Percentiles rank a stretch among this genome's conserved stretches.
phyloP scores from a whole-genome alignment of 2,797 vertebrate species.

The Buphagus erythrorhynchus region DNA sequence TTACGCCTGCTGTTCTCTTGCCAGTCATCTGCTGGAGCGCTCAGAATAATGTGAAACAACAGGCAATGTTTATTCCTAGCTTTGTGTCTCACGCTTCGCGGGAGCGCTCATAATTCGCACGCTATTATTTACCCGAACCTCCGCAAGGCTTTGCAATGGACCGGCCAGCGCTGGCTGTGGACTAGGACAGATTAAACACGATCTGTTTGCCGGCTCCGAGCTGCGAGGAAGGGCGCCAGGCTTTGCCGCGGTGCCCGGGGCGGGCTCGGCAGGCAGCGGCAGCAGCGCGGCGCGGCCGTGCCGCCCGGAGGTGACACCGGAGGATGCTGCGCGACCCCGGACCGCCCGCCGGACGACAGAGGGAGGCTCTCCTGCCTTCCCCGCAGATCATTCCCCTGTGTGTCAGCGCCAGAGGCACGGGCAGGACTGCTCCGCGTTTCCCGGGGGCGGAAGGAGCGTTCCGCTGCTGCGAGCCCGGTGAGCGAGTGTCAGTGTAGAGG shows the following conservation, averaged over 20 bases:
- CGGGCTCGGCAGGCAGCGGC: too few species aligned
- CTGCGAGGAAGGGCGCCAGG: constrained; percentile 82
- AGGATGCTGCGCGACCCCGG: constrained; percentile 74
- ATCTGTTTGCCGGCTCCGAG: constrained; percentile 76
- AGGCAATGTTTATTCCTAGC: constrained; percentile 79
- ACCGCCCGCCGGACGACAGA: not conserved
- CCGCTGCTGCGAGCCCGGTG: constrained; percentile 16
- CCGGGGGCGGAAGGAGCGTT: constrained; percentile 35
- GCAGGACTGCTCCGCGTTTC: constrained; percentile 6
- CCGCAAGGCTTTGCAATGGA: constrained; percentile 60
- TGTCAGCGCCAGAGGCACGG: constrained; percentile 39
- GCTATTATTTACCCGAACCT: constrained; percentile 52
- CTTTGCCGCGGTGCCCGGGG: constrained; percentile 81
- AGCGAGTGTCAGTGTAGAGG: constrained; percentile 1
- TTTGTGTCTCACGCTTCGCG: constrained; percentile 50
- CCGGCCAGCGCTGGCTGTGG: constrained; percentile 46
- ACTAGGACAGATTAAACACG: constrained; percentile 69
- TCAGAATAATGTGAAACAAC: constrained; percentile 75
- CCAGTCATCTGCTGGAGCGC: constrained; percentile 73
- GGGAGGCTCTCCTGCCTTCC: not conserved
- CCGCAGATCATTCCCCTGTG: constrained; percentile 1
- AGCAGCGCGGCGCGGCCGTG: constrained; percentile 58
- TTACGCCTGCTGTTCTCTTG: constrained; percentile 69
- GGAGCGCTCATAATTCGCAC: constrained; percentile 21
- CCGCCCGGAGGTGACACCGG: constrained; percentile 2